phyloP scores from a whole-genome alignment of 2,888 invertebrate species.

The Meliscaeva auricollis region DNA sequence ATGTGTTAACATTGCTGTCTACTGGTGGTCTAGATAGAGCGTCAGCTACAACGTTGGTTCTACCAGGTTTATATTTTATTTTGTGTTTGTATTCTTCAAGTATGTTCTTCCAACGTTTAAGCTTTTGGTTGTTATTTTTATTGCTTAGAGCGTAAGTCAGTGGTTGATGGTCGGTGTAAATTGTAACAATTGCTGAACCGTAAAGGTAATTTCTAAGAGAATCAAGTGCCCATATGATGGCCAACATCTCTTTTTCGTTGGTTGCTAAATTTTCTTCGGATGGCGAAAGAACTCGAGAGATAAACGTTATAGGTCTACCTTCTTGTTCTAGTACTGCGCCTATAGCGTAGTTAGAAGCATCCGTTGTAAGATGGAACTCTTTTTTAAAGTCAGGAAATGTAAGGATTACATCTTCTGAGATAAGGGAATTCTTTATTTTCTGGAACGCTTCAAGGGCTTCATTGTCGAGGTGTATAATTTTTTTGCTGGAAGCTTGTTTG shows the following conservation, averaged over 20 bases:
- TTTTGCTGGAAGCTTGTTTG: background rate
- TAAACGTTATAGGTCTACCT: background rate
- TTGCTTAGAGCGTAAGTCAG: slow-evolving; percentile 47
- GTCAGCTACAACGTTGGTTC: slow-evolving; percentile 59
- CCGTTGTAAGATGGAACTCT: background rate
- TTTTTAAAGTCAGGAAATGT: background rate
- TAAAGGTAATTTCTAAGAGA: slow-evolving; percentile 3
- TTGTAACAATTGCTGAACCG: background rate
- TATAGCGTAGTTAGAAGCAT: background rate
- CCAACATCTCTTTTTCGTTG: slow-evolving; percentile 10
- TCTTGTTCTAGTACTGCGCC: background rate
- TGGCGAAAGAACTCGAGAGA: background rate
- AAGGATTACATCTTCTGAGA: background rate
- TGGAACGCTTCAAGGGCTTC: slow-evolving; percentile 6
- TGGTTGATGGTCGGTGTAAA: slow-evolving; percentile 42
- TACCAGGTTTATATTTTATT: slow-evolving; percentile 52
- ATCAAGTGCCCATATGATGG: background rate
- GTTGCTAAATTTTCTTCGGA: background rate
- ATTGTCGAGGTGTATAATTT: background rate
- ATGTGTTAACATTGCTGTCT: background rate
- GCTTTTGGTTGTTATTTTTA: slow-evolving; percentile 47
- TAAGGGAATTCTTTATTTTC: background rate
- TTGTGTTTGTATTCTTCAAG: slow-evolving; percentile 68
- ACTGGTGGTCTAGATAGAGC: slow-evolving; percentile 40
- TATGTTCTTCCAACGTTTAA: slow-evolving; percentile 64